Base-by-base conservation (phyloP, 2,888 invertebrate species). In the Adelognathus sp. region DNA sequence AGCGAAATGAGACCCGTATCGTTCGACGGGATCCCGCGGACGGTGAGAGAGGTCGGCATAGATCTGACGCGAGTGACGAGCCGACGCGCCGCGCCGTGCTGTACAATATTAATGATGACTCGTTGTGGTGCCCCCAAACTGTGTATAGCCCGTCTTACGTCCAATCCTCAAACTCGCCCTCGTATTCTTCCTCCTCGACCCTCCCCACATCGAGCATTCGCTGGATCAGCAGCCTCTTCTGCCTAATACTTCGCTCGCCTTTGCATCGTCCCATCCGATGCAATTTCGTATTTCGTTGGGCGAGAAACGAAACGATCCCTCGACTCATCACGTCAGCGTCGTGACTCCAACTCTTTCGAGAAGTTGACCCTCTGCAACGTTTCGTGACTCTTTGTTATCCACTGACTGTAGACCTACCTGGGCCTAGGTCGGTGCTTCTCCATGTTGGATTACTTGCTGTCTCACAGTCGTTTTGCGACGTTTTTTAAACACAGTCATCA, bases 31-130 rank as follows among this genome's bases (percentile, higher is more conserved):
- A 71, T 6, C 67, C 58, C 70, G 71, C 46, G 66, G 44, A 63
- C 66, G 82, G 86, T 84, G 86, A 85, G 86, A 87, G 87, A 87
- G 87, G 87, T 86, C 89, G 89, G 88, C 88, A 86, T 87, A 89
- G 88, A 89, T 88, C 89, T 89, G 89, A 89, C 87, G 89, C 82
- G 84, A 79, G 85, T 86, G 88, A 87, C 85, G 87, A 85, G 84
- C 87, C 79, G 76, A 76, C 79, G 66, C 67, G n/a, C n/a, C n/a
- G n/a, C 76, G 85, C 74, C 79, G 79, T 83, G 84, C 70, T 75
- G 86, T 82, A 84, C 84, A 88, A 89, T 89, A 90, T 90, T 90
- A 89, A 90, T 89, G 89, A 90, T 89, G 86, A 86, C 87, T 86
- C 80, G 86, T 18, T 50, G 44, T 44, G 64, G n/a, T 80, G 74